Conservation (phyloP, 2,113 vertebrate genomes). For the Corvus cornix region DNA sequence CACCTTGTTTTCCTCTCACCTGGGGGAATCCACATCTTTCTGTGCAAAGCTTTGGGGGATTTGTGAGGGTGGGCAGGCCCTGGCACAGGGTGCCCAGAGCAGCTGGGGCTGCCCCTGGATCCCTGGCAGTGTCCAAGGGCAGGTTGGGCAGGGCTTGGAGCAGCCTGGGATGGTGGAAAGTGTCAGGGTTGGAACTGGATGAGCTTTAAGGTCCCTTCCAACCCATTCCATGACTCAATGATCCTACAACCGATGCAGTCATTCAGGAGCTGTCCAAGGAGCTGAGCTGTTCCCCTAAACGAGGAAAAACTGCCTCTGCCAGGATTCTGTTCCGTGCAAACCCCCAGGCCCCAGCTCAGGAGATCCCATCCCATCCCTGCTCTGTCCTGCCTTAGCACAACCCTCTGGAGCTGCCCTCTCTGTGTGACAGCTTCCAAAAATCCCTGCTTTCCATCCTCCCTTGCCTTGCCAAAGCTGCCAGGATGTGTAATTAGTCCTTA, state of each 20-base stretch:
- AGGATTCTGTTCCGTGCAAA: background rate
- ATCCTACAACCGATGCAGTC: background rate
- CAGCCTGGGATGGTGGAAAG: accelerated
- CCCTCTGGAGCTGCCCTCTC: background rate
- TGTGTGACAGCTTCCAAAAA: background rate
- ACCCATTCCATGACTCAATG: background rate
- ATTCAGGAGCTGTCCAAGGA: background rate
- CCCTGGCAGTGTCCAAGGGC: background rate
- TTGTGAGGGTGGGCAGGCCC: background rate
- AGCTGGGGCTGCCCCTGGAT: background rate
- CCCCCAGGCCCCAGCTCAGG: background rate
- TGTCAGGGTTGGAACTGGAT: background rate
- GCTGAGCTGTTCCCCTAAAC: background rate
- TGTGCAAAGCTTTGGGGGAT: background rate
- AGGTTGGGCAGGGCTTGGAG: accelerated
- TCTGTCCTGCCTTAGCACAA: background rate
- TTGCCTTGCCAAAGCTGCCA: background rate
- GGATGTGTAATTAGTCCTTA: background rate
- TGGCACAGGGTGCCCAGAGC: background rate
- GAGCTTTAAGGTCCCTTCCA: background rate
- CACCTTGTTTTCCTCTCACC: background rate
- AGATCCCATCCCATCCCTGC: background rate
- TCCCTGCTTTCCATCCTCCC: background rate
- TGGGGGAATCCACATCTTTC: background rate
- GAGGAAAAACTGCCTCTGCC: background rate